Evolutionary conservation across 1,140 invertebrate genomes (phyloP), one percentile per base, ranked within the genome.

Genomic region (Cotesia glomerata): DNA sequence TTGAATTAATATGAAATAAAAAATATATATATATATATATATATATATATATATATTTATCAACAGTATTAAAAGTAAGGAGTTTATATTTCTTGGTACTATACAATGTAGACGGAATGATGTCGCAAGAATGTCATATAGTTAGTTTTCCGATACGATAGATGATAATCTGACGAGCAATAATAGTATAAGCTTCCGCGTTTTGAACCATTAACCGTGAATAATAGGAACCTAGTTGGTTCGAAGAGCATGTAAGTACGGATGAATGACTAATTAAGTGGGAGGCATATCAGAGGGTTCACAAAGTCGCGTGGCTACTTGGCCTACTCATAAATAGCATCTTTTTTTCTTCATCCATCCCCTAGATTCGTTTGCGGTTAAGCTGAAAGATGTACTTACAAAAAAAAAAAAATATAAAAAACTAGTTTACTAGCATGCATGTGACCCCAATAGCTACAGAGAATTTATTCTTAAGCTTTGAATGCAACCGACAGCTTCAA

Each of bases 151-250:
- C 26, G 26, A 26, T 32, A 45, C 39, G 32, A 39, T n/a, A 3
- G 34, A 63, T 34, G 14, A 63, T 4, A 16, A 14, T 7, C 13
- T 26, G 8, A n/a, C 32, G 4, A 63, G 35, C 49, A 26, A 67
- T 26, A 67, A 67, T 34, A 39, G 65, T 52, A 69, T 11, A 61
- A 69, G 76, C 80, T 83, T 82, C 80, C 79, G 79, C 79, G 76
- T 82, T 80, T 83, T 81, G 78, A 79, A 69, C 77, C 78, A 80
- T 82, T 84, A 84, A 67, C 79, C 79, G 79, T 84, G 80, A 82
- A 83, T 83, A 83, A 84, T 80, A 76, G 75, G 78, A 74, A 49
- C 63, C 72, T 69, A 76, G 77, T 72, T 78, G 78, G 76, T 73
- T 74, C 77, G 77, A 76, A 74, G 75, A 77, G 72, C 76, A 58